Evolutionary conservation across 2,888 invertebrate species (phyloP), one percentile per base, ranked within the genome.

Genomic region (Troides aeacus): DNA sequence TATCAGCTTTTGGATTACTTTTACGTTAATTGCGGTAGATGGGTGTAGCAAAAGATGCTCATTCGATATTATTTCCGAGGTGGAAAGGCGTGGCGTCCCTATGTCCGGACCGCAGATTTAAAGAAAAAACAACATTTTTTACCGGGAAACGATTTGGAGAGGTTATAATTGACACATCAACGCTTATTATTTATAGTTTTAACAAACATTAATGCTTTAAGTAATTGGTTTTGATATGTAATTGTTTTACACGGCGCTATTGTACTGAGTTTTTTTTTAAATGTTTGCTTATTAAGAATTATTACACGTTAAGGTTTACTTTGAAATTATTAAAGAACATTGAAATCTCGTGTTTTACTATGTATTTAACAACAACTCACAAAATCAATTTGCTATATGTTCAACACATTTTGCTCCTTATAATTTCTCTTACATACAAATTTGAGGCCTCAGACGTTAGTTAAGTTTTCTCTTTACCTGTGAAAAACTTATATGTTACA

Each of bases 171-270:
- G 90, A 89, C 87, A 83, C 83, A 90, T 92, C 91, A 87, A 84
- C 85, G 80, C 83, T 76, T 81, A 90, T 89, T 92, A 92, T 91
- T 92, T 89, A 90, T 90, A 85, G 84, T 75, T 73, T 80, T 88
- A 92, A 92, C 90, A 81, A 86, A 86, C 77, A 91, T 84, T 83
- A 86, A 89, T 78, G 84, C 81, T 82, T 84, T 79, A 79, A 77
- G 83, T 92, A 90, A 92, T 92, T 90, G 90, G 84, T 83, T 86
- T 76, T 88, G 92, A 92, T 84, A 89, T 84, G 86, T 90, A 88
- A 88, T 89, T 87, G 85, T 81, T 79, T 76, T 70, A 23, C 36
- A 36, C 57, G 24, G 50, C 39, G 62, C 7, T 50, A 5, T 17
- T n/a, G 21, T 12, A 12, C 3, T 21, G 1, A 50, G 50, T 15